These are phyloP conservation scores for Epistrophe grossulariae DNA, from an alignment of 2,888 invertebrate genomes.

Conservation along the genomic window DNA sequence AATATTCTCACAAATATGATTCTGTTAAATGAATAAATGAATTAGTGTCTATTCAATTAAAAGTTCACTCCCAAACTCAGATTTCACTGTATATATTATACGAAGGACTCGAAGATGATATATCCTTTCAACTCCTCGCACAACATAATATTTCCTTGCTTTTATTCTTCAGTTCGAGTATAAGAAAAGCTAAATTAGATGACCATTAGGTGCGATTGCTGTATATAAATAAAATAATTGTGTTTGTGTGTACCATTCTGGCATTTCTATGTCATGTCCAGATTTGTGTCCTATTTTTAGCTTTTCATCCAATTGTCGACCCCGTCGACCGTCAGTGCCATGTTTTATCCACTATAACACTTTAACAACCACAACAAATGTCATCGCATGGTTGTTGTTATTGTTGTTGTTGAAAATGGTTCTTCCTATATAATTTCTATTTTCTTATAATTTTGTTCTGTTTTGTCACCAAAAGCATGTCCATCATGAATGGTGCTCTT, in stretches of 20 bases:
- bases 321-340: constrained; percentile 49
- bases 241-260: constrained; percentile 25
- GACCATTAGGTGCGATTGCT: constrained; percentile 31
- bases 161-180: background rate
- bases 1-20: constrained; percentile 13
- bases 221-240: background rate
- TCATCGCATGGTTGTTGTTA: constrained; percentile 48
- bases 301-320: constrained; percentile 68
- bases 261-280: constrained; percentile 69
- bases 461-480: constrained; percentile 36
- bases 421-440: constrained; percentile 36
- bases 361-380: constrained; percentile 44
- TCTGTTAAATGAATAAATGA: constrained; percentile 10
- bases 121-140: constrained; percentile 1
- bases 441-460: constrained; percentile 10
- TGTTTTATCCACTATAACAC: constrained; percentile 47
- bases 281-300: constrained; percentile 69
- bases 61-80: background rate
- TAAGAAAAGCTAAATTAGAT: constrained; percentile 19
- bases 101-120: background rate
- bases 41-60: constrained; percentile 19
- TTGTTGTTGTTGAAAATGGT: constrained; percentile 50
- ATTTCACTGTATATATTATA: background rate
- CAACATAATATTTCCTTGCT: background rate
- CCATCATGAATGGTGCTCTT: constrained; percentile 37